These are phyloP conservation scores for Sylvietta virens DNA, from an alignment of 2,113 vertebrate species.

Conservation along the genomic window DNA sequence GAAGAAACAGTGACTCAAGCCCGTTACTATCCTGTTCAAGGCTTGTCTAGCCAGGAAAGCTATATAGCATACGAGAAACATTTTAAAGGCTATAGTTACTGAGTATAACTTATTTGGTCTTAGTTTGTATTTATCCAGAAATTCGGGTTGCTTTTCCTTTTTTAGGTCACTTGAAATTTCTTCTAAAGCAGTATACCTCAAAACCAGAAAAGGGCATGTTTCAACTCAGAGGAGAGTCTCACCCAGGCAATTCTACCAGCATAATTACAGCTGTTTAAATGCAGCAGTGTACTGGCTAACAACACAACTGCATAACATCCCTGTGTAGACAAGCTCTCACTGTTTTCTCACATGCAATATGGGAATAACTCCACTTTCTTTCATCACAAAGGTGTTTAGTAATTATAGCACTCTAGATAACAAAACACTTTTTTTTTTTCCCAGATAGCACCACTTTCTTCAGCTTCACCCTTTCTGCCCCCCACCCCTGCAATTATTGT, in stretches of 20 bases:
- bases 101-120: not conserved
- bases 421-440: not conserved
- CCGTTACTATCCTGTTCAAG: not conserved
- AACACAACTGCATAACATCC: not conserved
- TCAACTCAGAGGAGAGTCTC: not conserved
- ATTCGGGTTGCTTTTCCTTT: not conserved
- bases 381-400: not conserved
- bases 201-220: not conserved
- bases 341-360: not conserved
- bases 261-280: constrained; percentile 23
- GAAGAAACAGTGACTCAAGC: not conserved
- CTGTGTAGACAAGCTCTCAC: not conserved
- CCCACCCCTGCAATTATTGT: not conserved
- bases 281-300: not conserved
- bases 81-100: not conserved
- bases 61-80: not conserved
- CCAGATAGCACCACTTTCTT: not conserved
- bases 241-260: not conserved
- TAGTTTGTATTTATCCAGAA: not conserved
- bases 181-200: not conserved
- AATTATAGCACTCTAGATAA: not conserved
- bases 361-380: not conserved
- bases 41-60: not conserved
- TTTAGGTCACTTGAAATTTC: not conserved
- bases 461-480: not conserved